Conservation (phyloP, 2,888 invertebrate species). For the Eupithecia subfuscata region DNA sequence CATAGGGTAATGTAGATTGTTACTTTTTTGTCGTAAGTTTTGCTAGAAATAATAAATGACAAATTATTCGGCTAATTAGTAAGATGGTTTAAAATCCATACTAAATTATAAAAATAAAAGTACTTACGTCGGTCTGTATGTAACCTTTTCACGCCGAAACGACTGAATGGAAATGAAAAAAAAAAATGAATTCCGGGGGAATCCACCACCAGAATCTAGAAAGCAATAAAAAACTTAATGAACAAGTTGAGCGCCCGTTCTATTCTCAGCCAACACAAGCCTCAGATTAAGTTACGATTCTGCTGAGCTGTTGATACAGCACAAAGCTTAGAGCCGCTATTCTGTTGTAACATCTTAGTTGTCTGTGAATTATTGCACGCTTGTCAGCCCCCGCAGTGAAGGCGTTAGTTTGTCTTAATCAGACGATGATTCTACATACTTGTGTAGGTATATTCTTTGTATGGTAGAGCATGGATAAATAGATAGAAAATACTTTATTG, state of each 20-base stretch:
- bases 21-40: too few species aligned
- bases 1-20: too few species aligned
- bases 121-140: neutral
- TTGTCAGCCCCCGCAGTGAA: constrained; percentile 38
- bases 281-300: constrained; percentile 6
- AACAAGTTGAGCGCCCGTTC: neutral
- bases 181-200: neutral
- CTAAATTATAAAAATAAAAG: neutral
- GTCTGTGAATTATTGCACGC: constrained; percentile 29
- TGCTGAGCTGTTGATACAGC: neutral
- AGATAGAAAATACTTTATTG: too few species aligned
- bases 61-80: too few species aligned
- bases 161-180: neutral
- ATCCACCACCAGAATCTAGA: too few species aligned
- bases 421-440: constrained; percentile 2
- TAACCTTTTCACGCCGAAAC: neutral
- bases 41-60: too few species aligned
- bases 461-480: too few species aligned
- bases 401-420: constrained; percentile 54
- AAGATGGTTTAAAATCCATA: too few species aligned
- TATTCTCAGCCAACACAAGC: neutral
- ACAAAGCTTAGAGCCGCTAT: constrained; percentile 12
- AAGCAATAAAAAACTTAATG: too few species aligned
- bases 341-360: constrained; percentile 1
- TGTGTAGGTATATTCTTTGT: neutral